phyloP scores from a whole-genome alignment of 2,113 vertebrate genomes.

The Dasyprocta punctata region DNA sequence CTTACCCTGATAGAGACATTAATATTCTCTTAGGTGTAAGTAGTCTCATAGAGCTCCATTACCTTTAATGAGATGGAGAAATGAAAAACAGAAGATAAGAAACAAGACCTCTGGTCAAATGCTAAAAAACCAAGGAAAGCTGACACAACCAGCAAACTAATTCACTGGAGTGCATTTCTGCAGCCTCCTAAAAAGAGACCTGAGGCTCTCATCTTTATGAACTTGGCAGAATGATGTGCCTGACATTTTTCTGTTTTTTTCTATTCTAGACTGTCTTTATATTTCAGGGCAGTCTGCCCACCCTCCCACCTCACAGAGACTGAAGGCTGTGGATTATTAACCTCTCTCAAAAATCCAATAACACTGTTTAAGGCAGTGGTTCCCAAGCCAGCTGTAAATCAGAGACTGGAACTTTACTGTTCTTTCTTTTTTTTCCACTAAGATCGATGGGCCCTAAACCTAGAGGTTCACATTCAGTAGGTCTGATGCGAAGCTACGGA shows the following conservation, averaged over 20 bases:
- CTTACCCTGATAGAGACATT: not conserved
- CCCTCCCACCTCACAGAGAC: not conserved
- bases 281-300: not conserved
- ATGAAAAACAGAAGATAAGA: not conserved
- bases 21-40: not conserved
- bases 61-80: constrained; percentile 11
- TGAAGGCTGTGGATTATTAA: constrained; percentile 2
- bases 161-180: not conserved
- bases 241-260: not conserved
- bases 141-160: not conserved
- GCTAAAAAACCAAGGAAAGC: not conserved
- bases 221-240: not conserved
- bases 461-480: constrained; percentile 34
- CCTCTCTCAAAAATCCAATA: constrained; percentile 22
- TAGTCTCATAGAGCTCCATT: not conserved
- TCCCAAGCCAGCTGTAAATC: constrained; percentile 44
- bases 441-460: not conserved
- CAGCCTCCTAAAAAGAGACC: not conserved
- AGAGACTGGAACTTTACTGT: not conserved
- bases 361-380: not conserved
- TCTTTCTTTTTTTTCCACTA: not conserved
- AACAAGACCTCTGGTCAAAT: not conserved
- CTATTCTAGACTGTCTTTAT: not conserved
- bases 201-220: not conserved
- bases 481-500: constrained; percentile 26